phyloP scores from a whole-genome alignment of 1,140 invertebrate species.

The Cephus cinctus region DNA sequence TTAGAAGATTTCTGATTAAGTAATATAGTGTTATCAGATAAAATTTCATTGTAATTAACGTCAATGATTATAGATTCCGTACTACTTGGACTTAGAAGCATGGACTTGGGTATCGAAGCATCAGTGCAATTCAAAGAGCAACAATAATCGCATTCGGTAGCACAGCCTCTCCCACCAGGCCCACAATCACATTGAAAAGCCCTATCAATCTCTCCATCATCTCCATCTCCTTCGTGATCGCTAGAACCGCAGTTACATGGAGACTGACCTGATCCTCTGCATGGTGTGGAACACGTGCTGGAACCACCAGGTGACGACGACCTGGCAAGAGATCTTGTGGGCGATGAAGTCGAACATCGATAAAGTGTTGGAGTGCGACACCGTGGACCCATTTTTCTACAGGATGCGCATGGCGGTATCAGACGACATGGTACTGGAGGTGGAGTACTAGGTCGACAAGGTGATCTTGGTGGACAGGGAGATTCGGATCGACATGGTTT shows the following conservation, averaged over 20 bases:
- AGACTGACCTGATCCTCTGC: constrained; percentile 24
- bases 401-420: constrained; percentile 5
- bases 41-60: too few species aligned
- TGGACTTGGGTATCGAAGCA: too few species aligned
- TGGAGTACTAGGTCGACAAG: constrained; percentile 15
- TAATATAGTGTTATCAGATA: too few species aligned
- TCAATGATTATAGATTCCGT: too few species aligned
- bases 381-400: constrained; percentile 9
- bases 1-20: too few species aligned
- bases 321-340: background rate
- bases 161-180: constrained; percentile 2
- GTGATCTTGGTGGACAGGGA: constrained; percentile 1
- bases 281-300: constrained; percentile 4
- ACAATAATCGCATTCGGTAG: constrained; percentile 8
- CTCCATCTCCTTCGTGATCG: background rate
- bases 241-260: background rate
- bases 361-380: background rate
- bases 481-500: background rate
- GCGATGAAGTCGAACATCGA: background rate
- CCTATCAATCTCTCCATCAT: constrained; percentile 5
- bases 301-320: background rate
- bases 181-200: constrained; percentile 11
- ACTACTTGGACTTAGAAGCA: too few species aligned
- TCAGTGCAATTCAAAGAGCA: constrained; percentile 4
- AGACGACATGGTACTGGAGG: constrained; percentile 10